Percentiles rank a stretch among this genome's conserved stretches.
Evolutionary conservation across 2,888 invertebrate genomes (phyloP).

Genomic region (Hypomecis punctinalis): DNA sequence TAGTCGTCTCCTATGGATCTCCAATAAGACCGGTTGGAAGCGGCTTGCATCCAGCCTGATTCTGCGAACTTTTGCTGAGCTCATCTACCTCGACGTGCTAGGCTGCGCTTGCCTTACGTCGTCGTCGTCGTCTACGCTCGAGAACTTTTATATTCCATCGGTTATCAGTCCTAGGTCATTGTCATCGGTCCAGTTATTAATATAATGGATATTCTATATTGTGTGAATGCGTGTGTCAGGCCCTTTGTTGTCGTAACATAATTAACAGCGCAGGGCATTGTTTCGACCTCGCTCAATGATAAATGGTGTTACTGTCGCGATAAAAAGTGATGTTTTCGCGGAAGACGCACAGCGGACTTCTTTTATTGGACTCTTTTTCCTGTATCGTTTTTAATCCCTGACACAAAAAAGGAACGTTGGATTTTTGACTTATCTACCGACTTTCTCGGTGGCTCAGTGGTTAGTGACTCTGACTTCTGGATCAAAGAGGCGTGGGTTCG

Average conservation of each 20-base stretch:
- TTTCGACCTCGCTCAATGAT: conserved; percentile 57
- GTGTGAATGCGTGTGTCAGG: background rate
- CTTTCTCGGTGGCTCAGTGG: too few species aligned
- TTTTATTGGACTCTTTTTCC: conserved; percentile 23
- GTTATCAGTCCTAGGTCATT: background rate
- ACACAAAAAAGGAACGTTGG: too few species aligned
- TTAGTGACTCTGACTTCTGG: too few species aligned
- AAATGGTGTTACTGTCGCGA: conserved; percentile 52
- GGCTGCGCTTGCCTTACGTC: too few species aligned
- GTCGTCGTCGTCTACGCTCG: background rate
- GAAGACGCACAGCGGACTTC: conserved; percentile 28
- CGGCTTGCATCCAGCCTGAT: too few species aligned
- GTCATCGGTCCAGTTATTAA: background rate
- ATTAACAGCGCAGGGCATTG: conserved; percentile 60
- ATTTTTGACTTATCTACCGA: too few species aligned
- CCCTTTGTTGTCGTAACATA: conserved; percentile 53
- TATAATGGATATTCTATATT: conserved; percentile 12
- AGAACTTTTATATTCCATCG: background rate
- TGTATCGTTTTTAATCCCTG: background rate
- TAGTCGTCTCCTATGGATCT: too few species aligned
- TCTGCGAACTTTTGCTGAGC: too few species aligned
- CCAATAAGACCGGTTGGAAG: too few species aligned
- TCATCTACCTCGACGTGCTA: too few species aligned
- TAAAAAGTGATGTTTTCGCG: conserved; percentile 34
- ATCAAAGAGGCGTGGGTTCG: too few species aligned